Evolutionary conservation across 2,888 invertebrate genomes (phyloP), one percentile per base, ranked within the genome.

Genomic region (Epinotia bilunana): DNA sequence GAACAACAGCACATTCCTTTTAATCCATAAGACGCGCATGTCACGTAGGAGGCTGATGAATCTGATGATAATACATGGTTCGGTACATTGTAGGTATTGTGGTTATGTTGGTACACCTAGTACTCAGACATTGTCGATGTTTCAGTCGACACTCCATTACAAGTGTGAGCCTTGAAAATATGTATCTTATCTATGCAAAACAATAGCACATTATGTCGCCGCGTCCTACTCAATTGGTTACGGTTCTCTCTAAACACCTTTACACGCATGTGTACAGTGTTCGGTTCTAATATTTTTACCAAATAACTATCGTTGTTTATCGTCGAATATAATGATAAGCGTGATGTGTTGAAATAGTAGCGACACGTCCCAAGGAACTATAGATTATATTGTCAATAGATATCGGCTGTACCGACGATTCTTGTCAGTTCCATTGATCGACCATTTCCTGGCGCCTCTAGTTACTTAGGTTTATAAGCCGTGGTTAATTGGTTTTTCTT

Each of bases 281-380:
- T n/a, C 43, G 20, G 39, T 68, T 43, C 16, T 49, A 28, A 60
- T 61, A 39, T 39, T 9, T 2, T 62, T 67, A 58, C 49, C 53
- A 78, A 77, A 77, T 78, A 82, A 77, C 76, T 78, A 78, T 63
- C 70, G 73, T 77, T 78, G 78, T 73, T 82, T 86, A 83, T 86
- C 85, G 79, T 77, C 62, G 61, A 64, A 84, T 81, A 86, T 67
- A 78, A n/a, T 43, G 88, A 88, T 88, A 86, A 87, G 61, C 65
- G 82, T 88, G 86, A 87, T 86, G 83, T 87, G 85, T 86, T 84
- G 83, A 83, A 85, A 83, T 80, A 83, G 82, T 79, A 74, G 68
- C 80, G 84, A 84, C 85, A 33, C 43, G 49, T 23, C 75, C 76
- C 28, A 72, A 74, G 62, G 60, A 55, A 20, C 23, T 53, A 53